Conservation (phyloP, 2,888 invertebrate species). For the Sphaerophoria taeniata region DNA sequence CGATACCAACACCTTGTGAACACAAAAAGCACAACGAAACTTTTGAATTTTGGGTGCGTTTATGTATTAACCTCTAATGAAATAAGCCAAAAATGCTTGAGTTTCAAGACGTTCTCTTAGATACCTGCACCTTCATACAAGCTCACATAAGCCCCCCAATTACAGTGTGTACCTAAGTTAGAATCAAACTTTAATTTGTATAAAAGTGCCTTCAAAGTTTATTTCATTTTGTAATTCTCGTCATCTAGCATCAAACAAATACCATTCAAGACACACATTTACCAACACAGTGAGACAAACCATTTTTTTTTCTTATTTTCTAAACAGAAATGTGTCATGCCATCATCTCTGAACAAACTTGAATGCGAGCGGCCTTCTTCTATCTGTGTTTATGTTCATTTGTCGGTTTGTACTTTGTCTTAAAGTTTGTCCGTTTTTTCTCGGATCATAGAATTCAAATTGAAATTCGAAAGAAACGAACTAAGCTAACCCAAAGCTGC, state of each 20-base stretch:
- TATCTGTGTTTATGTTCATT: too few species aligned
- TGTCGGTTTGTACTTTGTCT: neutral
- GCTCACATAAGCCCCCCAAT: neutral
- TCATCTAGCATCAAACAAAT: conserved; percentile 10
- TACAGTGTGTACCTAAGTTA: conserved; percentile 25
- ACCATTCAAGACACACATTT: conserved; percentile 53
- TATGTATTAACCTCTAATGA: conserved; percentile 63
- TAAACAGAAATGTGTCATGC: conserved; percentile 34
- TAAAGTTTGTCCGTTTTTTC: conserved; percentile 10
- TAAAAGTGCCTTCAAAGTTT: conserved; percentile 6
- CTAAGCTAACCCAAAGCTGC: conserved; percentile 14
- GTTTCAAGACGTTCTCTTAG: conserved; percentile 39
- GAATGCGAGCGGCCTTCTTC: conserved; percentile 1
- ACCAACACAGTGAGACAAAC: conserved; percentile 36
- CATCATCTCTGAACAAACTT: conserved; percentile 14
- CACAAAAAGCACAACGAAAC: conserved; percentile 60
- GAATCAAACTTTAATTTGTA: conserved; percentile 20
- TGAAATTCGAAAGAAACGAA: conserved; percentile 7
- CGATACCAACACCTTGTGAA: neutral
- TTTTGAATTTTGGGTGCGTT: conserved; percentile 70
- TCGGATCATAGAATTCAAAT: conserved; percentile 14
- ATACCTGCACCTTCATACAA: neutral
- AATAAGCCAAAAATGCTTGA: conserved; percentile 69
- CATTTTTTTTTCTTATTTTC: conserved; percentile 33
- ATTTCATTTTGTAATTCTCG: conserved; percentile 5